These are phyloP conservation scores for Grantiella picta DNA, from an alignment of 2,113 vertebrate genomes.

Conservation along the genomic window DNA sequence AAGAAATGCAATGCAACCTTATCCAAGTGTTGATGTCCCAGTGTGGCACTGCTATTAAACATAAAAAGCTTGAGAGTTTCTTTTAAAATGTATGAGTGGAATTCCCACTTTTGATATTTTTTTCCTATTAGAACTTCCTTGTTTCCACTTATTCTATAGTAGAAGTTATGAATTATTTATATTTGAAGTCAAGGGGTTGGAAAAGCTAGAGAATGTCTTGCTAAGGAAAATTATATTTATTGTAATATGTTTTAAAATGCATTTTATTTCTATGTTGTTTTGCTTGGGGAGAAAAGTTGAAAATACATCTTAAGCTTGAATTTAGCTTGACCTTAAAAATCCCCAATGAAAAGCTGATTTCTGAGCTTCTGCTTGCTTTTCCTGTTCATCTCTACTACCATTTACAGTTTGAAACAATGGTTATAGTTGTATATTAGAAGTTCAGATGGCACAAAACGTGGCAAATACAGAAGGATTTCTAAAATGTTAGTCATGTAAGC, in stretches of 20 bases:
- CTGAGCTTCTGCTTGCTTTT: neutral
- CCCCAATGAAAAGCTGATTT: neutral
- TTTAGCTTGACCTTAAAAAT: neutral
- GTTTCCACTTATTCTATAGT: slow-evolving; percentile 3
- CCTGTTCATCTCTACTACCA: neutral
- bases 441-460: neutral
- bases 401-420: neutral
- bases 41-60: neutral
- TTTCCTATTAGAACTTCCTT: neutral
- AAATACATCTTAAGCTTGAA: neutral
- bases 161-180: slow-evolving; percentile 43
- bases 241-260: neutral
- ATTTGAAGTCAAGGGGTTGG: neutral
- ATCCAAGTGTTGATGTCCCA: neutral
- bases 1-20: neutral
- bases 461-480: neutral
- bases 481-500: neutral
- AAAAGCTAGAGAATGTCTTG: neutral
- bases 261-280: neutral
- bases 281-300: neutral
- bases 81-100: slow-evolving; percentile 30
- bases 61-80: neutral
- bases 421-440: neutral
- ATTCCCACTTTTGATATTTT: neutral
- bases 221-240: neutral